phyloP scores from a whole-genome alignment of 2,797 vertebrate genomes.

The Chloroceryle inda region DNA sequence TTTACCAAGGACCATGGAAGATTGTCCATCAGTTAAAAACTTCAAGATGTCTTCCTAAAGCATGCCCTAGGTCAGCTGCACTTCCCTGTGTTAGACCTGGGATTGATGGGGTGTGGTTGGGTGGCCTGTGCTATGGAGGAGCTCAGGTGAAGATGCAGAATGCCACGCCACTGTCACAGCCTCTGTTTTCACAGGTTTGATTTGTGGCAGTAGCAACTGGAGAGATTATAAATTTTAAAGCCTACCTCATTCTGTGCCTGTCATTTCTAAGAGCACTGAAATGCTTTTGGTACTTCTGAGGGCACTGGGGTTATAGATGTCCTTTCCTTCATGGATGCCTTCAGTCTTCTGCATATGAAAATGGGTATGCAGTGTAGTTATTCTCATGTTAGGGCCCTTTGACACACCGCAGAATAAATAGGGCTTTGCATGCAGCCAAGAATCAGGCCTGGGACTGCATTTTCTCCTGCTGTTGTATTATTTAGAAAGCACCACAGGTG shows the following conservation, averaged over 20 bases:
- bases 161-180: background rate
- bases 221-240: background rate
- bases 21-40: background rate
- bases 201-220: background rate
- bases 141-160: background rate
- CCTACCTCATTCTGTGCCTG: background rate
- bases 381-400: background rate
- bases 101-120: background rate
- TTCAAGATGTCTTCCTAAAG: background rate
- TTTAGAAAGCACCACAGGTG: conserved; percentile 48
- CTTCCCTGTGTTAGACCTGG: background rate
- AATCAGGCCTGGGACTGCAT: background rate
- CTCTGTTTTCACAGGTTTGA: background rate
- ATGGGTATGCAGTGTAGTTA: background rate
- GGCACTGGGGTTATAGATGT: background rate
- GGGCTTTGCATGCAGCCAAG: background rate
- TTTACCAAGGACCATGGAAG: background rate
- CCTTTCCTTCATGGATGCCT: background rate
- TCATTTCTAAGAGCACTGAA: background rate
- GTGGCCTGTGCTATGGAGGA: background rate
- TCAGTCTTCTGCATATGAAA: background rate
- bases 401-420: background rate
- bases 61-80: background rate
- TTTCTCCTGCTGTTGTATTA: conserved; percentile 39
- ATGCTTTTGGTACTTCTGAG: background rate